Conservation (phyloP, 2,888 invertebrate species). For the Polydesmus complanatus region DNA sequence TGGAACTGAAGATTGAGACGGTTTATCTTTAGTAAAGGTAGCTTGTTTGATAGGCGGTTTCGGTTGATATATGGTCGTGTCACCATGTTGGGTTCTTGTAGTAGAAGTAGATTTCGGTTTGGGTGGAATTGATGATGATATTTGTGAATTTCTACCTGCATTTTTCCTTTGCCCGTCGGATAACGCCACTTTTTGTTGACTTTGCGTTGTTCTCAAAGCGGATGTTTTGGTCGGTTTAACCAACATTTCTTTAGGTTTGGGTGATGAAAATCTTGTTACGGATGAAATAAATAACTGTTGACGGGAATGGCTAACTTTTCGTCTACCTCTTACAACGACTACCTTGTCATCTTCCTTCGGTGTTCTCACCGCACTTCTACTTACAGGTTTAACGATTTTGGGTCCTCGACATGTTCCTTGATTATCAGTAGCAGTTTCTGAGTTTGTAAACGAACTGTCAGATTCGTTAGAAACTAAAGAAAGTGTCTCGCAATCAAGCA, state of each 20-base stretch:
- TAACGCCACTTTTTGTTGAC: conserved; percentile 13
- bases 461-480: conserved; percentile 59
- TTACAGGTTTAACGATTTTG: conserved; percentile 38
- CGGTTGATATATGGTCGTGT: conserved; percentile 29
- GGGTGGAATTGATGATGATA: not conserved
- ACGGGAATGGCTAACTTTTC: conserved; percentile 37
- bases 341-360: conserved; percentile 31
- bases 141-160: not conserved
- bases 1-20: conserved; percentile 22
- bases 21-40: conserved; percentile 74
- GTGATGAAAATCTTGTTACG: conserved; percentile 21
- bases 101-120: too few relatives aligned
- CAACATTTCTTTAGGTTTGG: conserved; percentile 18
- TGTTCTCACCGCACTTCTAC: conserved; percentile 5
- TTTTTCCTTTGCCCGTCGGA: not conserved
- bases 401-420: conserved; percentile 35
- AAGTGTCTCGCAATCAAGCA: conserved; percentile 46
- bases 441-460: conserved; percentile 43
- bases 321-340: conserved; percentile 49
- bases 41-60: conserved; percentile 63
- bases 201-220: conserved; percentile 24
- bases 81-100: conserved; percentile 9
- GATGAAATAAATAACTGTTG: conserved; percentile 15
- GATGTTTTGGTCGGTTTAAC: conserved; percentile 27
- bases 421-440: conserved; percentile 16